Conservation (phyloP, 64 coral and sea anemone genomes). For the Catalaphyllia jardinei region DNA sequence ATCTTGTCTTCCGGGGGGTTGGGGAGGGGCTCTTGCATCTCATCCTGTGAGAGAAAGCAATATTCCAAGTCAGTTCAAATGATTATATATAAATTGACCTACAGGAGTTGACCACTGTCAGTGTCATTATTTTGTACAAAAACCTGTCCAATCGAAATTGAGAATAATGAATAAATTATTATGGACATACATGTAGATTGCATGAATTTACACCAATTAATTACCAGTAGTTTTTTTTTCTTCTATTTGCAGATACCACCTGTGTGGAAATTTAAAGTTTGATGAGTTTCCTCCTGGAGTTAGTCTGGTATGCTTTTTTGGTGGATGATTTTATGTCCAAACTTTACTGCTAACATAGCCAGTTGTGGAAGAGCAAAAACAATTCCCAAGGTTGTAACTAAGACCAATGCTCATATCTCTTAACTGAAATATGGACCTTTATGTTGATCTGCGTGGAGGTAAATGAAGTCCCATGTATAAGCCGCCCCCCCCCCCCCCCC, state of each 20-base stretch:
- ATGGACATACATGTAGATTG: neutral
- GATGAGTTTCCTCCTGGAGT: constrained; percentile 87
- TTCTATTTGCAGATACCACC: constrained; percentile 71
- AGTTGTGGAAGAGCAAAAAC: no score
- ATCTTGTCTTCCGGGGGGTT: no score
- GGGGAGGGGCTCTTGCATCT: no score
- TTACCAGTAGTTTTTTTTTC: neutral
- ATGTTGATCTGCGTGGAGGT: neutral
- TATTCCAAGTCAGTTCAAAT: no score
- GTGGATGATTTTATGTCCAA: neutral
- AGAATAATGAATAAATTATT: no score
- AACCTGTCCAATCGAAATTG: neutral
- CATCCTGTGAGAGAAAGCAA: no score
- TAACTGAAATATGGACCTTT: neutral
- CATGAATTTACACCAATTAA: neutral
- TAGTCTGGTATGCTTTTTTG: constrained; percentile 66
- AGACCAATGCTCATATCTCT: neutral
- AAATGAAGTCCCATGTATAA: no score
- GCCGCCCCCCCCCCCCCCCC: no score
- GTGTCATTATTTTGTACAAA: neutral
- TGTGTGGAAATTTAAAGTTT: constrained; percentile 88
- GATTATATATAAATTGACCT: neutral
- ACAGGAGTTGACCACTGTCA: neutral
- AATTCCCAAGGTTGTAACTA: neutral
- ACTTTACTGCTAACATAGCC: no score